Evolutionary conservation across 2,113 vertebrate genomes (phyloP).

Genomic region (Plectropomus leopardus): DNA sequence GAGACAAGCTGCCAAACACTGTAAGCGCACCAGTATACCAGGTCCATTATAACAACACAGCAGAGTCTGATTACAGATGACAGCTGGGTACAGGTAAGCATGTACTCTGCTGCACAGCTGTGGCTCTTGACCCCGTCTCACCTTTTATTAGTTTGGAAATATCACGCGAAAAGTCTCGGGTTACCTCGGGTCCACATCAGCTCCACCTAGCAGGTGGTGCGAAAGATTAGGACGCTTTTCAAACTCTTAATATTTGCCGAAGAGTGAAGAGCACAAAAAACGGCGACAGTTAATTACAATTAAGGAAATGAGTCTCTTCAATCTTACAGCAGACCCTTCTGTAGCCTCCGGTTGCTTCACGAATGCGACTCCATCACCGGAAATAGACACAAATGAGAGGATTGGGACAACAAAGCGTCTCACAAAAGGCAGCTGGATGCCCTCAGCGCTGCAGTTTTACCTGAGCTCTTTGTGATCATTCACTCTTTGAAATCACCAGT

Average conservation of each 20-base stretch:
- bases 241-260: constrained; percentile 31
- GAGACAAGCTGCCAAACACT: constrained; percentile 67
- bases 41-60: constrained; percentile 56
- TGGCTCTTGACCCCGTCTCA: constrained; percentile 31
- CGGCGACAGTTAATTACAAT: constrained; percentile 75
- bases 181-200: constrained; percentile 22
- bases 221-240: constrained; percentile 18
- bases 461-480: constrained; percentile 47
- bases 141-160: constrained; percentile 28
- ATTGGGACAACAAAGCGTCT: constrained; percentile 60
- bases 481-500: constrained; percentile 36
- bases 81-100: constrained; percentile 62
- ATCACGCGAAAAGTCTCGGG: not conserved
- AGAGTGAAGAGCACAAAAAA: constrained; percentile 18
- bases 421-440: constrained; percentile 57
- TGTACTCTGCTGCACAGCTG: constrained; percentile 58
- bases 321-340: constrained; percentile 52
- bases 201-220: constrained; percentile 25
- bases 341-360: constrained; percentile 44
- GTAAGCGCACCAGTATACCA: constrained; percentile 37
- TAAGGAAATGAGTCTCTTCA: constrained; percentile 55
- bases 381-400: constrained; percentile 70
- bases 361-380: constrained; percentile 54
- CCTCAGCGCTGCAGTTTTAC: constrained; percentile 45
- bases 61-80: constrained; percentile 61